Evolutionary conservation across 1,140 invertebrate genomes (phyloP).

Genomic region (Leptopilina boulardi): DNA sequence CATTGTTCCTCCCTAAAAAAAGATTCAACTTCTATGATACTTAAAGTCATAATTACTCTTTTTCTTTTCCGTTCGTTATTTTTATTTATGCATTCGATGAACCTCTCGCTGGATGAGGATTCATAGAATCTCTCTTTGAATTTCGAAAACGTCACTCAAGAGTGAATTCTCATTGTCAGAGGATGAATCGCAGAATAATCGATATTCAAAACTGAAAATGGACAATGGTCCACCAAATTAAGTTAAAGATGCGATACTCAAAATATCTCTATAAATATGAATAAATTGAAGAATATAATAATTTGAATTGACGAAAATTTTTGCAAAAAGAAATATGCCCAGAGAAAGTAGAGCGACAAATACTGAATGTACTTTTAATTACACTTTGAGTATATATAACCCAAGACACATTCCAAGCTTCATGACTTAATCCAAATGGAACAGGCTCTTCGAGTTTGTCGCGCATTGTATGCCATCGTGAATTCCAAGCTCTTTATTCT

Average conservation of each 20-base stretch:
- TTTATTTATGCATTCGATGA: neutral
- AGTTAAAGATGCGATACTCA: neutral
- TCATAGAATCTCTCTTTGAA: conserved; percentile 41
- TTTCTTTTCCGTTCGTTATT: neutral
- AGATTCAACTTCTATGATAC: neutral
- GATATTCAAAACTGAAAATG: conserved; percentile 56
- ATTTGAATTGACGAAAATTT: too few species aligned
- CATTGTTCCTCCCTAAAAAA: too few species aligned
- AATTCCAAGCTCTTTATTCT: conserved; percentile 22
- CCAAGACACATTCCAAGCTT: conserved; percentile 13
- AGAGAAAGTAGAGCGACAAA: conserved; percentile 23
- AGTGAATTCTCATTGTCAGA: conserved; percentile 43
- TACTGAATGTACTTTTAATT: conserved; percentile 21
- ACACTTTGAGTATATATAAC: conserved; percentile 10
- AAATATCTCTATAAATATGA: too few species aligned
- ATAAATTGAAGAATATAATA: too few species aligned
- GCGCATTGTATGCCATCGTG: neutral
- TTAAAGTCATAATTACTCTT: neutral
- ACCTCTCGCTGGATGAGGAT: too few species aligned
- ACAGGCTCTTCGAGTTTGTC: conserved; percentile 8
- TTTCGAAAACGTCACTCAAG: conserved; percentile 28
- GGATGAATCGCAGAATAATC: conserved; percentile 47
- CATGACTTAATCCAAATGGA: conserved; percentile 28
- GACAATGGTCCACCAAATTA: conserved; percentile 35
- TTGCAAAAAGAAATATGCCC: neutral